Conservation (phyloP, 1,140 invertebrate genomes). For the Drosophila seguyi region DNA sequence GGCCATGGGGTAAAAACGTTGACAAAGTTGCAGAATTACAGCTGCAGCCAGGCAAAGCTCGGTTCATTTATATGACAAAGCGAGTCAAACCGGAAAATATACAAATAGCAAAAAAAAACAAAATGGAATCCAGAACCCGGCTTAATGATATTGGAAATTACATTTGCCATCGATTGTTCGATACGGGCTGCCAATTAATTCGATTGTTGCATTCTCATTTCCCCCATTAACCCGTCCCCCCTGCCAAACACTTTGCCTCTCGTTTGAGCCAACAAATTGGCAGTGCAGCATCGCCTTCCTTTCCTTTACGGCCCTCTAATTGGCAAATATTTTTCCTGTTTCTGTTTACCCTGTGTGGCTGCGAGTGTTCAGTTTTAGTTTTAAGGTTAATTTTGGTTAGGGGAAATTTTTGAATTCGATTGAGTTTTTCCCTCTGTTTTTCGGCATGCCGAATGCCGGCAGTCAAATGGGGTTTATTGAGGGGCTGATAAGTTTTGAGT, state of each 20-base stretch:
- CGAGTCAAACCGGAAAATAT: slow-evolving; percentile 21
- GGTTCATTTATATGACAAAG: slow-evolving; percentile 74
- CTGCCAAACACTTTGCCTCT: slow-evolving; percentile 11
- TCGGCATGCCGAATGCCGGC: background rate
- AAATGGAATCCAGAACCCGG: slow-evolving; percentile 50
- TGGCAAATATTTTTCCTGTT: slow-evolving; percentile 35
- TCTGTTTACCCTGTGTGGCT: background rate
- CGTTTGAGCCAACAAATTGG: slow-evolving; percentile 30
- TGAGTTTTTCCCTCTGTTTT: background rate
- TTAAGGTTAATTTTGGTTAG: slow-evolving; percentile 18
- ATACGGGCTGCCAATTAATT: slow-evolving; percentile 50
- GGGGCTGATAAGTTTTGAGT: slow-evolving; percentile 12
- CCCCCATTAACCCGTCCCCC: background rate
- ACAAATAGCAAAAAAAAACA: background rate
- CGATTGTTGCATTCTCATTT: slow-evolving; percentile 26
- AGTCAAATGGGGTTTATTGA: slow-evolving; percentile 1
- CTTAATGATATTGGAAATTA: slow-evolving; percentile 72
- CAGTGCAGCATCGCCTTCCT: background rate
- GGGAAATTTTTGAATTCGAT: slow-evolving; percentile 11
- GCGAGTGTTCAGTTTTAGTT: slow-evolving; percentile 17
- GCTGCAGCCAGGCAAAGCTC: slow-evolving; percentile 42
- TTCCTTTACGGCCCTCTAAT: slow-evolving; percentile 23
- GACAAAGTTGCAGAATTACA: slow-evolving; percentile 72
- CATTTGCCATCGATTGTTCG: slow-evolving; percentile 61
- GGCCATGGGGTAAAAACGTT: slow-evolving; percentile 65